Base-by-base conservation (phyloP, 30 jellyfish, hydroid and myxozoan species). In the Clytia hemisphaerica region DNA sequence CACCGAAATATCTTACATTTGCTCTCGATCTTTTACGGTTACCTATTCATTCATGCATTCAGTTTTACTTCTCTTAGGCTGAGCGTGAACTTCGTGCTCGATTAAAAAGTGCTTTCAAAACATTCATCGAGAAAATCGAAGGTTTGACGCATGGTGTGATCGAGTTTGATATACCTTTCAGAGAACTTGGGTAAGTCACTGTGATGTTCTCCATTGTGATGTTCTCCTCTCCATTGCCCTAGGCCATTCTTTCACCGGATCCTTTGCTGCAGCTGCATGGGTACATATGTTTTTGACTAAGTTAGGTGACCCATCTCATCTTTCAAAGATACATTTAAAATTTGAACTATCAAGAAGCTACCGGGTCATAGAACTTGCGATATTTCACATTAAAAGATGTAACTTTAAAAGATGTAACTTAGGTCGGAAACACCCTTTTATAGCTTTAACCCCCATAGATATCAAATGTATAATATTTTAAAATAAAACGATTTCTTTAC, bases 81-180 rank as follows among this genome's bases (percentile, higher is more conserved):
- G 99, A 92, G 64, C 58, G 99, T 32, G 99, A 92, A 5, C 58
- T 79, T n/a, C 44, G 95, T 45, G 93, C 78, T 54, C 65, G 90
- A 40, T 82, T 92, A 16, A 92, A 92, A 44, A 92, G 95, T 2
- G 95, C 96, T 9, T 92, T 83, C 75, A 92, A 84, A 66, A 80
- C 83, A 2, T 92, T 92, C 82, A 83, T 72, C 35, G 99, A 92
- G 67, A 83, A 83, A 61, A 80, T 92, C 19, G 99, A 92, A 64
- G 95, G 94, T 18, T 76, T 92, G 14, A 92, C 99, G 1, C 96
- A 92, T 60, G 96, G 96, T 24, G 93, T 75, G 62, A 83, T 92
- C 4, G 99, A 92, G 46, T 92, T 92, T 55, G 99, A 92, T 47
- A 85, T 83, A 21, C 99, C 99, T 4, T 83, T 85, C 67, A 77